These are phyloP conservation scores for Elymnias hypermnestra DNA, from an alignment of 1,140 invertebrate genomes.

Conservation along the genomic window DNA sequence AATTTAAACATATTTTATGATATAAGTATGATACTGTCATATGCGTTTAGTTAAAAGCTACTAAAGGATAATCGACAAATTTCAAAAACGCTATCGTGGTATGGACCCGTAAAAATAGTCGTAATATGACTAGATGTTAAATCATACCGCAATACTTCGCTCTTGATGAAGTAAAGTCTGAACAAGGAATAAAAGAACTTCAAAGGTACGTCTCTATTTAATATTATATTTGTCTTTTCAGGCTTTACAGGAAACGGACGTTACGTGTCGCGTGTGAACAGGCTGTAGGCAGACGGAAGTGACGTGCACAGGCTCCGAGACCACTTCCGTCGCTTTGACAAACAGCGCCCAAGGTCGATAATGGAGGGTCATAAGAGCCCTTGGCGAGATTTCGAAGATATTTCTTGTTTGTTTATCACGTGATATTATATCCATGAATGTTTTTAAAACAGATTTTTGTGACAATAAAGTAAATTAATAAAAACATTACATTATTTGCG, in stretches of 20 bases:
- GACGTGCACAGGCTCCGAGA: slow-evolving; percentile 31
- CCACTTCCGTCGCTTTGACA: slow-evolving; percentile 59
- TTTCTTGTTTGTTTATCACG: slow-evolving; percentile 1
- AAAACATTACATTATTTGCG: too few relatives aligned
- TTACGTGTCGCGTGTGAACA: slow-evolving; percentile 34
- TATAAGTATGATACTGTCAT: too few relatives aligned
- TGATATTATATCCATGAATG: background rate
- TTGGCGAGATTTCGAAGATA: slow-evolving; percentile 20
- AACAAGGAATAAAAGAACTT: background rate
- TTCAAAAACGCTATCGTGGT: too few relatives aligned
- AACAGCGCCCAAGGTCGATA: slow-evolving; percentile 38
- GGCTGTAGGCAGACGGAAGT: slow-evolving; percentile 32
- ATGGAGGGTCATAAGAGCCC: slow-evolving; percentile 29
- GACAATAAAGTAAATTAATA: background rate
- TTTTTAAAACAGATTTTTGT: background rate
- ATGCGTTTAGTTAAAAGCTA: too few relatives aligned
- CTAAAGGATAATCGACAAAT: too few relatives aligned
- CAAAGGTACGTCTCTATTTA: background rate
- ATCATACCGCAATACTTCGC: too few relatives aligned
- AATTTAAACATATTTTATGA: too few relatives aligned
- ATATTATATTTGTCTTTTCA: slow-evolving; percentile 23
- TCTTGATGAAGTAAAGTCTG: too few relatives aligned
- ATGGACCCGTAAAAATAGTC: too few relatives aligned
- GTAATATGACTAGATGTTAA: too few relatives aligned
- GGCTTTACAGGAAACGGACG: slow-evolving; percentile 25